Base-by-base conservation (phyloP, 1,140 invertebrate genomes). In the Eufriesea mexicana region DNA sequence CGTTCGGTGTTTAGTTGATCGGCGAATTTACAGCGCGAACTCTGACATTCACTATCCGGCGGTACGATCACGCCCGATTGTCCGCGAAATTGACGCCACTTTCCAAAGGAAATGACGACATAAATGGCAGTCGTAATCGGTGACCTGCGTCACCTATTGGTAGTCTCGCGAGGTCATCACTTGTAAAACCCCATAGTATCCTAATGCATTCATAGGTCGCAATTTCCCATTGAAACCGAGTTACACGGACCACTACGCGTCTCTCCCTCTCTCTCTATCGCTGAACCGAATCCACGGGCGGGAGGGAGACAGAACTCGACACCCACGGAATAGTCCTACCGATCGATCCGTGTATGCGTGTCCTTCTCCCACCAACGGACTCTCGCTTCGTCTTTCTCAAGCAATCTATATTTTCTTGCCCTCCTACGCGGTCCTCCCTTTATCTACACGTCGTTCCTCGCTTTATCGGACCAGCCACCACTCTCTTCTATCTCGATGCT, bases 341-440 rank as follows among this genome's bases (percentile, higher is more conserved):
- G 28, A 83, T 83, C 81, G 81, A 83, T 83, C 81, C 66, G 75
- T 25, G 49, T 70, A n/a, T 16, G 55, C 45, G 49, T 67, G 47
- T 83, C 71, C 61, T 51, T 42, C 20, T 83, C 66, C 16, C 51
- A 51, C 66, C 72, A n/a, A 42, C 10, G 14, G 8, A 14, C 5
- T 18, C 25, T 67, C 47, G 47, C 79, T 76, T 66, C n/a, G 12
- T 35, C 62, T 16, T 45, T 57, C 54, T 49, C 51, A 25, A 49
- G 5, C 62, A 66, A 68, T 82, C 79, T 82, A 76, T 80, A 74
- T 80, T 80, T 45, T 28, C 70, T 64, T 54, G 49, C 45, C 70
- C 70, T 45, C 70, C 70, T 42, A 79, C 78, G 23, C 35, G 45
- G 25, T 35, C n/a, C 25, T 45, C 68, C 18, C 55, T 79, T 79